Evolutionary conservation across 2,113 vertebrate species (phyloP).

Genomic region (Sinocyclocheilus rhinocerous): DNA sequence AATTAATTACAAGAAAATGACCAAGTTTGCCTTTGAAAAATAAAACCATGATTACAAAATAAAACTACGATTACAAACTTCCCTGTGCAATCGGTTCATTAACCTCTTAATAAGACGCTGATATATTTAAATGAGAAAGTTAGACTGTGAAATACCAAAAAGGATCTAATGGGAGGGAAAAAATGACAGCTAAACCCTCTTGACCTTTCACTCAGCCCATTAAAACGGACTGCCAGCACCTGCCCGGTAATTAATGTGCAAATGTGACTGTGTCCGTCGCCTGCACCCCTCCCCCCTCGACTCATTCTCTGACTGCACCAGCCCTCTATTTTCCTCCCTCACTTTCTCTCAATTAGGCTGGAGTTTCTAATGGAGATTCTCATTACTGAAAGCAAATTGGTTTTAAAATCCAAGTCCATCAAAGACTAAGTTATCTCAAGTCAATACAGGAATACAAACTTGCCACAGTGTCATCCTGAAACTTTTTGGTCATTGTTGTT

Average conservation of each 20-base stretch:
- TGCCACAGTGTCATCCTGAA: conserved; percentile 55
- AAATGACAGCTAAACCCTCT: conserved; percentile 69
- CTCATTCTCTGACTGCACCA: conserved; percentile 45
- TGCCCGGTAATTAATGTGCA: conserved; percentile 79
- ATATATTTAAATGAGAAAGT: conserved; percentile 65
- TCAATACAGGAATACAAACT: conserved; percentile 64
- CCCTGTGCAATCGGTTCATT: conserved; percentile 43
- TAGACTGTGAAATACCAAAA: conserved; percentile 67
- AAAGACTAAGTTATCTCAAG: conserved; percentile 69
- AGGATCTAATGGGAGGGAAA: conserved; percentile 62
- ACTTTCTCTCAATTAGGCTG: conserved; percentile 71
- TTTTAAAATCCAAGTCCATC: conserved; percentile 72
- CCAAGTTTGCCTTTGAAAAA: conserved; percentile 41
- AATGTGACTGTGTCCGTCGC: conserved; percentile 70
- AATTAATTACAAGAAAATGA: conserved; percentile 53
- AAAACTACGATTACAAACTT: conserved; percentile 57
- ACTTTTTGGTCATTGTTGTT: conserved; percentile 58
- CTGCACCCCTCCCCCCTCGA: conserved; percentile 48
- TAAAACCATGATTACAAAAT: conserved; percentile 54
- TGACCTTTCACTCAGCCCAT: conserved; percentile 75
- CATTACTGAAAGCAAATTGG: conserved; percentile 76
- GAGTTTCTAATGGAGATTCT: conserved; percentile 69
- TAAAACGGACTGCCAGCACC: conserved; percentile 73
- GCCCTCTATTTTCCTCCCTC: conserved; percentile 50
- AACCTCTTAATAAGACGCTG: conserved; percentile 55